Evolutionary conservation across 2,797 vertebrate genomes (phyloP).

Genomic region (Tokudaia tokunoshimensis): DNA sequence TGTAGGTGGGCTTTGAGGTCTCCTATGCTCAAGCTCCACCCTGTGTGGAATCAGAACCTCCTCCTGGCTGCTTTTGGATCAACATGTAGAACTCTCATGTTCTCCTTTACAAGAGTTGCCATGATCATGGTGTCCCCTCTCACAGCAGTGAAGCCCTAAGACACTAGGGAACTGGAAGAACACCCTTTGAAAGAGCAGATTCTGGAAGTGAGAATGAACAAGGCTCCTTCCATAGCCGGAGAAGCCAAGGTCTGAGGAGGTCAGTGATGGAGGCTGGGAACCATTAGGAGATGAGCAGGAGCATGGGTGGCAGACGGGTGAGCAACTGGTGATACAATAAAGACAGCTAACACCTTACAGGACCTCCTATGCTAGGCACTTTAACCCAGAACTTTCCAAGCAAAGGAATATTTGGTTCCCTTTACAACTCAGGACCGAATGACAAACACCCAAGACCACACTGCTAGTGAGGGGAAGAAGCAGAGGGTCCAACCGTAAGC

Average conservation of each 20-base stretch:
- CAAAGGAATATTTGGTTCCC: constrained; percentile 22
- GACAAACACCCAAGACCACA: constrained; percentile 11
- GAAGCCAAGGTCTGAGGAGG: neutral
- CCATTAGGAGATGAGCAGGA: neutral
- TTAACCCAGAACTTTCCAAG: neutral
- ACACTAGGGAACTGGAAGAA: neutral
- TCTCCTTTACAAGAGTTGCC: neutral
- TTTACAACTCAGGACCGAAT: constrained; percentile 23
- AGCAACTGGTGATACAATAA: constrained; percentile 46
- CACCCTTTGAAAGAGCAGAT: constrained; percentile 12
- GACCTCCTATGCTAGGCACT: neutral
- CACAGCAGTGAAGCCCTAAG: neutral
- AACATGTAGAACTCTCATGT: neutral
- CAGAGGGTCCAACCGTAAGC: neutral
- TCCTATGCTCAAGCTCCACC: neutral
- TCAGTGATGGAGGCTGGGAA: neutral
- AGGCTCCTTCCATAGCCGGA: constrained; percentile 42
- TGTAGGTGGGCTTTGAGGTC: neutral
- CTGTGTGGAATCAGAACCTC: neutral
- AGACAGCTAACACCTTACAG: constrained; percentile 21
- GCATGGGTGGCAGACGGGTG: neutral
- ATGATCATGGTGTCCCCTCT: neutral
- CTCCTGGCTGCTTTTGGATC: neutral
- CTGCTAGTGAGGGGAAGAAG: neutral
- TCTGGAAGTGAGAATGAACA: constrained; percentile 6